Conservation (phyloP, 2,797 vertebrate species). For the Salarias fasciatus region DNA sequence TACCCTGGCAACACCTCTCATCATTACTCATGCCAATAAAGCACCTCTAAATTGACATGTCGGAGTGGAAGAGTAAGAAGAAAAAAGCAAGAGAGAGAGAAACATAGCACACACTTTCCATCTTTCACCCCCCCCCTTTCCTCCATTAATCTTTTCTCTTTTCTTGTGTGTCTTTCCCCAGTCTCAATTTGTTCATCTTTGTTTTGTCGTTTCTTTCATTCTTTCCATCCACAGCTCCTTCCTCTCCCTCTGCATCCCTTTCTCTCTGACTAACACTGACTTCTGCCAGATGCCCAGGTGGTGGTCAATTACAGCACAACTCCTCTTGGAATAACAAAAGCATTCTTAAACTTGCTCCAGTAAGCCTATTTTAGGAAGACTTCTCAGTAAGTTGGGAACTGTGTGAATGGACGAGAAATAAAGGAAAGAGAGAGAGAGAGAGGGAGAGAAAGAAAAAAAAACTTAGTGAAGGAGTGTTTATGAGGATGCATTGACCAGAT, state of each 20-base stretch:
- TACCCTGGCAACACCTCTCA: constrained; percentile 81
- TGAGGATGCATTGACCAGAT: constrained; percentile 52
- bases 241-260: constrained; percentile 49
- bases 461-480: constrained; percentile 43
- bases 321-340: constrained; percentile 75
- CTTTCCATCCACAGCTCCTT: constrained; percentile 56
- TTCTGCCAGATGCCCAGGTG: constrained; percentile 80
- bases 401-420: constrained; percentile 58
- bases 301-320: constrained; percentile 76
- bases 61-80: constrained; percentile 61
- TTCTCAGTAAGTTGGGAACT: constrained; percentile 62
- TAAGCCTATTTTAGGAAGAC: constrained; percentile 65
- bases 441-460: too few relatives aligned
- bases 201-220: constrained; percentile 66
- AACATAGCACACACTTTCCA: constrained; percentile 61
- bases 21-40: constrained; percentile 85
- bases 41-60: constrained; percentile 80
- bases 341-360: constrained; percentile 68
- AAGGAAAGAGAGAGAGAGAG: neutral
- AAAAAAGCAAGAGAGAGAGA: constrained; percentile 33
- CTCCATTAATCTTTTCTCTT: constrained; percentile 59
- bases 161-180: constrained; percentile 60
- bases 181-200: constrained; percentile 56
- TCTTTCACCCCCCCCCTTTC: constrained; percentile 43
- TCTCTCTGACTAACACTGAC: constrained; percentile 48